phyloP scores from a whole-genome alignment of 1,140 invertebrate genomes.

The Druon quercuslanigerum region DNA sequence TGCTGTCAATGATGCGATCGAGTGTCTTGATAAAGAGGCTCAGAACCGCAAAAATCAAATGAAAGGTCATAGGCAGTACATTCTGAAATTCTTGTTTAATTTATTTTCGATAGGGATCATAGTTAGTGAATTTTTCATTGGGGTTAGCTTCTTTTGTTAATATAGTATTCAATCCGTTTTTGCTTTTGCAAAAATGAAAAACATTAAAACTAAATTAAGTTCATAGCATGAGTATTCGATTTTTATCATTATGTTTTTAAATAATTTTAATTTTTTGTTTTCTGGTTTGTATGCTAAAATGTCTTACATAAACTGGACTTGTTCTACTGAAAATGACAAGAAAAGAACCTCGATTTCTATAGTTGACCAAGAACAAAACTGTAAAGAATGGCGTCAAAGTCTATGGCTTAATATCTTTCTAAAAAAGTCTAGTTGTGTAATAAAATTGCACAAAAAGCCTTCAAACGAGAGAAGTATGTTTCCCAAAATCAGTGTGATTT shows the following conservation, averaged over 20 bases:
- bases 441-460: too few relatives aligned
- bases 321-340: constrained; percentile 2
- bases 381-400: too few relatives aligned
- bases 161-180: background rate
- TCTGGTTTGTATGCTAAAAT: background rate
- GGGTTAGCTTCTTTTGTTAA: background rate
- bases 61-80: constrained; percentile 24
- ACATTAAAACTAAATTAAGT: background rate
- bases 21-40: constrained; percentile 50
- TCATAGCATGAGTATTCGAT: too few relatives aligned
- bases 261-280: background rate
- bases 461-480: too few relatives aligned
- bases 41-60: constrained; percentile 45
- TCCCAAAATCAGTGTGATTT: too few relatives aligned
- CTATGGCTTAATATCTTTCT: too few relatives aligned
- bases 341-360: background rate
- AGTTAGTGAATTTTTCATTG: background rate
- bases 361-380: too few relatives aligned
- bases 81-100: background rate
- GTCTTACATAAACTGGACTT: constrained; percentile 10
- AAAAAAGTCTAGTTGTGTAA: too few relatives aligned
- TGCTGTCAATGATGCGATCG: constrained; percentile 46
- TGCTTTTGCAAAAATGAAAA: background rate
- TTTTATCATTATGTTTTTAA: too few relatives aligned
- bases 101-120: constrained; percentile 1